These are phyloP conservation scores for Calliscelio sp. DNA, from an alignment of 2,888 invertebrate genomes.

Conservation along the genomic window DNA sequence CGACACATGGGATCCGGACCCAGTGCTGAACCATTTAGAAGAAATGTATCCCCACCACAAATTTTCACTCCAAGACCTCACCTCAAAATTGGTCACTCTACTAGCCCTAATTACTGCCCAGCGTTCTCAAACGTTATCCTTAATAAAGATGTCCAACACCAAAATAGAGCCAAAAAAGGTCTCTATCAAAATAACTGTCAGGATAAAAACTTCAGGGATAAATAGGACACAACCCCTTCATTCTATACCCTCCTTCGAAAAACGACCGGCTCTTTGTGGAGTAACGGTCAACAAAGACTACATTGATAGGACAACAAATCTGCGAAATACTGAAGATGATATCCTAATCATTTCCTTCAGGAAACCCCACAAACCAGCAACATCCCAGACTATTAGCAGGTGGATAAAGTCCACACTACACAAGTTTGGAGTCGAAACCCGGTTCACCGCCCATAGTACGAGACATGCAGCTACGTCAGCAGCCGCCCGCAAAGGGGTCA, in stretches of 20 bases:
- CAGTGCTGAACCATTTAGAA: constrained; percentile 4
- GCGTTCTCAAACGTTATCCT: not conserved
- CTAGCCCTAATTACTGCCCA: constrained; percentile 26
- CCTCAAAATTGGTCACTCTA: constrained; percentile 15
- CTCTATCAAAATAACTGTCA: not conserved
- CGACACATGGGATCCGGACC: constrained; percentile 16
- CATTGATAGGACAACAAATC: not conserved
- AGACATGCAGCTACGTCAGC: not conserved
- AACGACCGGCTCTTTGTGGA: constrained; percentile 15
- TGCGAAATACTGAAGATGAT: not conserved
- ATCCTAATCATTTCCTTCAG: not conserved
- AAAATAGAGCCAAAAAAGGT: not conserved
- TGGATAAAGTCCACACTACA: not conserved
- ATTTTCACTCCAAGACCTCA: not conserved
- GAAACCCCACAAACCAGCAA: not conserved
- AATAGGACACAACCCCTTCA: constrained; percentile 15
- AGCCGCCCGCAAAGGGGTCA: not conserved
- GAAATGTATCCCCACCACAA: constrained; percentile 8
- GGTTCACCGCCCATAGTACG: not conserved
- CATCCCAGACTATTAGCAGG: not conserved
- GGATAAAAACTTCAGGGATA: constrained; percentile 11
- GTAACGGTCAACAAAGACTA: constrained; percentile 1
- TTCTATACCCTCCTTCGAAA: not conserved
- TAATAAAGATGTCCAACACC: not conserved
- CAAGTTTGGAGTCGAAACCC: not conserved